Evolutionary conservation across 2,797 vertebrate genomes (phyloP), one percentile per base, ranked within the genome.

Genomic region (Knipowitschia caucasica): DNA sequence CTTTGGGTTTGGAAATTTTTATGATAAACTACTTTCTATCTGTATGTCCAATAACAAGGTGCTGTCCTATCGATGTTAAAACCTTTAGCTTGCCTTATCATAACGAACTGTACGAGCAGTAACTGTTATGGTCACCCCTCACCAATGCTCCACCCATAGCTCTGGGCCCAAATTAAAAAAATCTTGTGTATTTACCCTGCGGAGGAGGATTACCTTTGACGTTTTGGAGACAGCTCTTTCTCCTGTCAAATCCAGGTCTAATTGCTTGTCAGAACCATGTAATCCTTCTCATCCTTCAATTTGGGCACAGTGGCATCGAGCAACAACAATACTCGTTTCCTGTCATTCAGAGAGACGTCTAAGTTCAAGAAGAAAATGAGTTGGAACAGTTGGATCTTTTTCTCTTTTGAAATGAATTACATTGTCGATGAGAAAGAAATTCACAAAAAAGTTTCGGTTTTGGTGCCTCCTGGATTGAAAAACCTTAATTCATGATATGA

Each of bases 231-330:
- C 64, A 59, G 77, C 56, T 62, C 67, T 53, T 60, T 15, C 4
- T 42, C 53, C 53, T 69, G 76, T 82, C 64, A 83, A 73, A 85
- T 74, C 65, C 51, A 59, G 43, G 43, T 59, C 65, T 90, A 88
- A 89, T 89, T 89, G 78, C 75, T 66, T 87, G 81, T 86, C 80
- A 80, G 73, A 69, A 67, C 43, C 56, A 76, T 75, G 75, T 84
- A 86, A 85, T 86, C 80, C 75, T 40, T 45, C 7, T 43, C 43
- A 33, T 59, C 53, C 50, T 39, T 47, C 71, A 62, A 69, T 50
- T 5, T 45, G 25, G 54, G 53, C 54, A 63, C 85, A 60, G 69
- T 63, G 58, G 75, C 78, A 77, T 77, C 67, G 58, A 67, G 54
- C 44, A 20, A 18, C 43, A 46, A 46, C 25, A 21, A 47, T 20